Base-by-base conservation (phyloP, 2,888 invertebrate species). In the Polydrusus pterygomalis region DNA sequence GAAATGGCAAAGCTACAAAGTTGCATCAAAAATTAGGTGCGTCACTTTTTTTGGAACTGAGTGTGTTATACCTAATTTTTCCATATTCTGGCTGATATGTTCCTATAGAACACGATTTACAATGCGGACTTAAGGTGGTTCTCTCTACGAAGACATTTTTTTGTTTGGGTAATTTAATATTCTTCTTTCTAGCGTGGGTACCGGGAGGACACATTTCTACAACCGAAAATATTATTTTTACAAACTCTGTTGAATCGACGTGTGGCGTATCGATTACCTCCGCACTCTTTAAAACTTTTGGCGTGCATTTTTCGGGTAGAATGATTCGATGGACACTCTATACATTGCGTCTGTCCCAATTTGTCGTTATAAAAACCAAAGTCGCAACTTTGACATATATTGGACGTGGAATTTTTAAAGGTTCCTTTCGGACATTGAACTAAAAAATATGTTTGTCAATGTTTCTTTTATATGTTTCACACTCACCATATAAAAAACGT, bases 341-440 rank as follows among this genome's bases (percentile, higher is more conserved):
- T 83, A 81, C 93, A 93, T 0, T 87, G 83, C 0, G 86, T 84
- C 74, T 91, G 89, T 2, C 91, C 92, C 40, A 88, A 86, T 45
- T 86, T 80, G 34, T 90, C 88, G 80, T 91, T 92, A 82, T 90
- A 93, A n/a, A 88, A 89, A 1, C 92, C 92, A 65, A 89, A 85
- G 10, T 87, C 86, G 82, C 93, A 93, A 38, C 90, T 87, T 75
- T 90, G 89, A 80, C 93, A 93, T n/a, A 84, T 85, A 78, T 89
- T 88, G 6, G 83, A 86, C 0, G 89, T 87, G 2, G 86, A 85
- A 83, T 92, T 90, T 83, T 91, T 91, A 83, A 90, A 92, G 0
- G 92, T 91, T 13, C 93, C 93, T 77, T 89, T 86, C 2, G 93
- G 91, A 83, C 93, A 93, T 83, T 90, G 89, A 7, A 92, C 93